Percentiles rank a stretch among this genome's conserved stretches.
Evolutionary conservation across 2,888 invertebrate species (phyloP).

Genomic region (Acleris sparsana): DNA sequence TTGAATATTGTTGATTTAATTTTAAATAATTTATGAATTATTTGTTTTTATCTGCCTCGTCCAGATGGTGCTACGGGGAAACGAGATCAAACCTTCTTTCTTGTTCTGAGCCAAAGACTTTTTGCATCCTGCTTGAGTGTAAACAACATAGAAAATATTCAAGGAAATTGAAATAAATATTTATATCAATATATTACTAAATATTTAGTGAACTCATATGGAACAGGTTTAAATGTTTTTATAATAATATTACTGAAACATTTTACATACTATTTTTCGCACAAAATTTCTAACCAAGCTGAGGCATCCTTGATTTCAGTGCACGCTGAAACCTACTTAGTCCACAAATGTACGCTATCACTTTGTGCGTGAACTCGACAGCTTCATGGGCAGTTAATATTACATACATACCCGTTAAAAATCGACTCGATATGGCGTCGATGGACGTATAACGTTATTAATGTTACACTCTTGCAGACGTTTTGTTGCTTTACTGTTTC

Average conservation of each 20-base stretch:
- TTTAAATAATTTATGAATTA: slow-evolving; percentile 44
- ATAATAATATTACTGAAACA: no score
- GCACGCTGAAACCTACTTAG: no score
- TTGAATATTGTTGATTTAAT: slow-evolving; percentile 49
- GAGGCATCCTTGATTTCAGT: no score
- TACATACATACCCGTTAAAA: no score
- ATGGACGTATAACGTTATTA: not conserved
- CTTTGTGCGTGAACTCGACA: no score
- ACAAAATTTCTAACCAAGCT: no score
- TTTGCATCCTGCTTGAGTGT: slow-evolving; percentile 41
- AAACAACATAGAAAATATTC: slow-evolving; percentile 3
- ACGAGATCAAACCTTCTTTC: slow-evolving; percentile 65
- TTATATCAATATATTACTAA: not conserved
- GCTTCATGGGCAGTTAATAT: no score
- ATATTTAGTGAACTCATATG: no score
- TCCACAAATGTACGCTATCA: no score
- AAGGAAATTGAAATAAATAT: not conserved
- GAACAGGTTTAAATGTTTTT: no score
- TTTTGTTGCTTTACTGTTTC: slow-evolving; percentile 47
- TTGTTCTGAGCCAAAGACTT: slow-evolving; percentile 76
- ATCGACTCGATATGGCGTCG: no score
- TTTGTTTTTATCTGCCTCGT: slow-evolving; percentile 54
- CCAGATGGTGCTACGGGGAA: slow-evolving; percentile 72
- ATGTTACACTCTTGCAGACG: slow-evolving; percentile 20
- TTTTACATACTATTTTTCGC: no score